Conservation (phyloP, 2,113 vertebrate species). For the Clarias magur region DNA sequence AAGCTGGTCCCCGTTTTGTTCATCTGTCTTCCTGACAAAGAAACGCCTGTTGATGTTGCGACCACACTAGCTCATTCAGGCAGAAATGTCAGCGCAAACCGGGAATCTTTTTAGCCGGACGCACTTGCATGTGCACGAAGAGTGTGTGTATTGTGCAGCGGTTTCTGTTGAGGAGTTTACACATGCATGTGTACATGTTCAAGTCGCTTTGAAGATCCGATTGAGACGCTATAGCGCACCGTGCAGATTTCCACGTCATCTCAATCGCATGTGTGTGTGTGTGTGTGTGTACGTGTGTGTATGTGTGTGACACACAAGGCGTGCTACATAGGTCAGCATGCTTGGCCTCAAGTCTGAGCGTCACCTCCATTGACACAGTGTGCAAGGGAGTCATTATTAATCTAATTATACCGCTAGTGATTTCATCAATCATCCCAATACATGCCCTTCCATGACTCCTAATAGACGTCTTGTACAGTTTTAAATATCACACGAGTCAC, state of each 20-base stretch:
- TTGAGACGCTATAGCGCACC: not conserved
- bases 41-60: constrained; percentile 66
- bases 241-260: not conserved
- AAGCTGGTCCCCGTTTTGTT: constrained; percentile 47
- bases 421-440: not conserved
- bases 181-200: not conserved
- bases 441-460: not conserved
- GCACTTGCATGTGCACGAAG: constrained; percentile 58
- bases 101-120: constrained; percentile 64
- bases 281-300: constrained; percentile 30
- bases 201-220: not conserved
- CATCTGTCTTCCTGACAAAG: constrained; percentile 63
- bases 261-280: constrained; percentile 25
- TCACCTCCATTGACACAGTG: constrained; percentile 27
- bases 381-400: constrained; percentile 29
- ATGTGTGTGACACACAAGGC: not conserved
- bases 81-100: constrained; percentile 73
- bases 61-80: constrained; percentile 74
- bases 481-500: not conserved
- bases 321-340: constrained; percentile 1
- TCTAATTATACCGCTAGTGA: constrained; percentile 6
- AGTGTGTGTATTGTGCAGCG: not conserved
- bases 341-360: constrained; percentile 4
- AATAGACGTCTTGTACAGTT: not conserved
- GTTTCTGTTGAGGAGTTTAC: not conserved